Evolutionary conservation across 2,113 vertebrate species (phyloP).

Genomic region (Leptobrachium leishanense): DNA sequence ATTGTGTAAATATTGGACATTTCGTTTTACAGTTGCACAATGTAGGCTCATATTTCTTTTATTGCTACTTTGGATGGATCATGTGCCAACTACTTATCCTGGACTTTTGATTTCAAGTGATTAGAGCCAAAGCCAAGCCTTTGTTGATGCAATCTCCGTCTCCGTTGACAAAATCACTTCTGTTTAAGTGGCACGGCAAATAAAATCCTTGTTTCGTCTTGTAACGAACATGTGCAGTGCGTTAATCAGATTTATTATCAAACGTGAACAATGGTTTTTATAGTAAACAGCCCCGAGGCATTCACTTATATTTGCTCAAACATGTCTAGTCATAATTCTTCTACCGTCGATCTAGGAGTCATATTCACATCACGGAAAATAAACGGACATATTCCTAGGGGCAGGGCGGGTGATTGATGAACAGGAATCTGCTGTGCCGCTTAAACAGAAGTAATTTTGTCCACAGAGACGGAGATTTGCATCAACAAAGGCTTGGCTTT

Average conservation of each 20-base stretch:
- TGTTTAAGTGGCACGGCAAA: not conserved
- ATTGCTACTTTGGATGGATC: too few species aligned
- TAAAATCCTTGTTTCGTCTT: not conserved
- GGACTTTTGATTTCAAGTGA: too few species aligned
- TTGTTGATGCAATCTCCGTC: not conserved
- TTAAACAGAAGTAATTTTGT: not conserved
- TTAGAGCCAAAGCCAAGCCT: not conserved
- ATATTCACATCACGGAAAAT: not conserved
- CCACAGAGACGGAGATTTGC: not conserved
- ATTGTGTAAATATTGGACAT: too few species aligned
- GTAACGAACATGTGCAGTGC: not conserved
- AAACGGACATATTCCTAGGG: too few species aligned
- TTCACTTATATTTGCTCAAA: slow-evolving; percentile 1
- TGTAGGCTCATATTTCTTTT: too few species aligned
- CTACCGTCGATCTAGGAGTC: not conserved
- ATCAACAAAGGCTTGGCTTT: not conserved
- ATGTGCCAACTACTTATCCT: too few species aligned
- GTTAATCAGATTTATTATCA: not conserved
- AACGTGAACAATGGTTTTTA: not conserved
- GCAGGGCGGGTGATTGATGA: too few species aligned
- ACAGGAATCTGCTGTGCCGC: not conserved
- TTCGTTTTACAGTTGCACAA: too few species aligned
- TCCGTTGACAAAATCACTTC: not conserved
- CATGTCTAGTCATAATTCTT: not conserved
- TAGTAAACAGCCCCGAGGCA: not conserved